Percentiles rank a stretch among this genome's conserved stretches.
Evolutionary conservation across 2,797 vertebrate species (phyloP).

Genomic region (Sebastes miniatus): DNA sequence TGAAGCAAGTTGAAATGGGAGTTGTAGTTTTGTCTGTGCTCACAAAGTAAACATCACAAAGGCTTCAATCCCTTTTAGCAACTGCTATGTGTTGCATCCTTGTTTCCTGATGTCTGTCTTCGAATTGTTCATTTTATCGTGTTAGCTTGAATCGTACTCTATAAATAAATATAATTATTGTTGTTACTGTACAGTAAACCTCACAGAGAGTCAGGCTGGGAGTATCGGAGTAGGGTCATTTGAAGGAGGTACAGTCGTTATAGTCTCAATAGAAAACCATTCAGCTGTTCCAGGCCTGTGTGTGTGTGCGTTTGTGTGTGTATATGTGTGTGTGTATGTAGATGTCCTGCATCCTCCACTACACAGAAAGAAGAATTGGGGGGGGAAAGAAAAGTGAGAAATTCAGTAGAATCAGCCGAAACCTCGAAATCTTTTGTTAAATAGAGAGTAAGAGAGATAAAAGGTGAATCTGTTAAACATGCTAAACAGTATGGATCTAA

Average conservation of each 20-base stretch:
- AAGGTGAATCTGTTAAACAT: not conserved
- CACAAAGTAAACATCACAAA: not conserved
- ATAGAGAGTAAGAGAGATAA: not conserved
- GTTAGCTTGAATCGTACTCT: no score
- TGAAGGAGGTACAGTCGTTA: not conserved
- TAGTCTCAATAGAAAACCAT: not conserved
- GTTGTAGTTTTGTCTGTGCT: not conserved
- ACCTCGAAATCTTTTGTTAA: not conserved
- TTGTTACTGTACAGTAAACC: not conserved
- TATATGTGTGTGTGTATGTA: not conserved
- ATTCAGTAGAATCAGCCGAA: not conserved
- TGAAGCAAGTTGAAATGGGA: not conserved
- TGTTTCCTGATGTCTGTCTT: not conserved
- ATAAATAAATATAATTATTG: not conserved
- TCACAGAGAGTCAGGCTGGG: not conserved
- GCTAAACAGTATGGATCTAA: not conserved
- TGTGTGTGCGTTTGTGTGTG: not conserved
- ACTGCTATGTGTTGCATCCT: not conserved
- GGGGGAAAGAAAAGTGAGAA: not conserved
- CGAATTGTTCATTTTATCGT: not conserved
- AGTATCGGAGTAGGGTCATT: not conserved
- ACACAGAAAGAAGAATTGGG: not conserved
- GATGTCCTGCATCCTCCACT: not conserved
- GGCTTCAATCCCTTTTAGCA: not conserved
- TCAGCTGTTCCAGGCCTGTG: not conserved